phyloP scores from a whole-genome alignment of 2,113 vertebrate genomes.

The Lepus timidus region DNA sequence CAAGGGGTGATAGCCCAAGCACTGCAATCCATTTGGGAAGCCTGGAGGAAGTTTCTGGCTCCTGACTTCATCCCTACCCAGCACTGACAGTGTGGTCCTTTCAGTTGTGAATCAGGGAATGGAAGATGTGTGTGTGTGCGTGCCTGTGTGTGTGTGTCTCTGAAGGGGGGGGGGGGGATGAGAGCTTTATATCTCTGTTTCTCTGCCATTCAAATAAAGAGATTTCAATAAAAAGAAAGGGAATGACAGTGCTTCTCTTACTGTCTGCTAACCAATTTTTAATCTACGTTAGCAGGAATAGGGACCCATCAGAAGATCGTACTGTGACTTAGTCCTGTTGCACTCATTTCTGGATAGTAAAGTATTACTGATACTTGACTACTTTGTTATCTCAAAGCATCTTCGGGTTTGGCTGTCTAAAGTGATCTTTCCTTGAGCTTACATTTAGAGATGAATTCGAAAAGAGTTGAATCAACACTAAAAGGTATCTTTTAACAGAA shows the following conservation, averaged over 20 bases:
- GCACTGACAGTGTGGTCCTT: too few species aligned
- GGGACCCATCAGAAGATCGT: rapidly evolving
- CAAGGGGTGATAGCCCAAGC: too few species aligned
- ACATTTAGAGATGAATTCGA: neutral
- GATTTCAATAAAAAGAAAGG: neutral
- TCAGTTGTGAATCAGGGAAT: neutral
- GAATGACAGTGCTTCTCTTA: neutral
- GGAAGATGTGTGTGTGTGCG: neutral
- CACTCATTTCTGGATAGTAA: neutral
- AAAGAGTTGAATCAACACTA: neutral
- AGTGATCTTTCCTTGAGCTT: neutral
- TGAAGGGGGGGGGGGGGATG: neutral
- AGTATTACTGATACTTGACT: neutral
- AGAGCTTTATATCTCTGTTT: too few species aligned
- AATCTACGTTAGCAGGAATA: neutral
- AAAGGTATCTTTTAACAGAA: neutral
- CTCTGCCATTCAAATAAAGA: too few species aligned
- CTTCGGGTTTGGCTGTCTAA: neutral
- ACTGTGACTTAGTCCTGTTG: neutral
- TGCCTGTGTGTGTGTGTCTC: too few species aligned
- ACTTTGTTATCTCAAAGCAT: neutral
- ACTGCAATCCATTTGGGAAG: too few species aligned
- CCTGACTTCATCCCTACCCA: too few species aligned
- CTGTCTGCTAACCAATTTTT: neutral
- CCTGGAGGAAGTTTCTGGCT: too few species aligned